Percentiles rank a stretch among this genome's conserved stretches.
phyloP scores from a whole-genome alignment of 2,797 vertebrate genomes.

The Poecilia gillii region DNA sequence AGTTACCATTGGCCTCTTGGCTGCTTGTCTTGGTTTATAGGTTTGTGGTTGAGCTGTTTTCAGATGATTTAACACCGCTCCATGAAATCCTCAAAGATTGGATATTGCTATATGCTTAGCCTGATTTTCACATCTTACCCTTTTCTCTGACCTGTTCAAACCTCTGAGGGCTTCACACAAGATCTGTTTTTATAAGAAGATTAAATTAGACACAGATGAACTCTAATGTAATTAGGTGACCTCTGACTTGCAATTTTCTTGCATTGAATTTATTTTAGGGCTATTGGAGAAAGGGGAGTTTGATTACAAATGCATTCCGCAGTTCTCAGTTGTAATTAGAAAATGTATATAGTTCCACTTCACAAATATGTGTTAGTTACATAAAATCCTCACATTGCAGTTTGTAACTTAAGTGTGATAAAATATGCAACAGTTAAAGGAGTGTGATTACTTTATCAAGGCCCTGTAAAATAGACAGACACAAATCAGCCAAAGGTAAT shows the following conservation, averaged over 20 bases:
- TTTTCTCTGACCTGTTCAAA: neutral
- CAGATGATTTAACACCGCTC: neutral
- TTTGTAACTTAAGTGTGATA: neutral
- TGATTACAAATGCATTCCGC: neutral
- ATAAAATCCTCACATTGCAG: neutral
- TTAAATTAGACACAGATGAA: neutral
- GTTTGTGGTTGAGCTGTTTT: neutral
- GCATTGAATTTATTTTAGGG: neutral
- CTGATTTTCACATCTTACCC: neutral
- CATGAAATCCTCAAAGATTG: neutral
- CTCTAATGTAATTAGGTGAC: neutral
- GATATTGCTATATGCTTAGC: neutral
- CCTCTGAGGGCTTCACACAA: neutral
- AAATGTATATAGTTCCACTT: neutral
- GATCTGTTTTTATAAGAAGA: neutral
- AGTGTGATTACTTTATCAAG: neutral
- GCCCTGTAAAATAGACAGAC: slow-evolving; percentile 5
- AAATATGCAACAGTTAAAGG: neutral
- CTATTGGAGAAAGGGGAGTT: neutral
- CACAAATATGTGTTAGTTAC: neutral
- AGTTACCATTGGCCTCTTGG: neutral
- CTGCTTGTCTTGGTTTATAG: neutral
- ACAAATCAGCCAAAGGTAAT: slow-evolving; percentile 33
- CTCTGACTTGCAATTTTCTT: neutral
- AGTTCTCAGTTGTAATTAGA: neutral